These are phyloP conservation scores for Poeciliopsis occidentalis DNA, from an alignment of 2,113 vertebrate species.

Conservation along the genomic window DNA sequence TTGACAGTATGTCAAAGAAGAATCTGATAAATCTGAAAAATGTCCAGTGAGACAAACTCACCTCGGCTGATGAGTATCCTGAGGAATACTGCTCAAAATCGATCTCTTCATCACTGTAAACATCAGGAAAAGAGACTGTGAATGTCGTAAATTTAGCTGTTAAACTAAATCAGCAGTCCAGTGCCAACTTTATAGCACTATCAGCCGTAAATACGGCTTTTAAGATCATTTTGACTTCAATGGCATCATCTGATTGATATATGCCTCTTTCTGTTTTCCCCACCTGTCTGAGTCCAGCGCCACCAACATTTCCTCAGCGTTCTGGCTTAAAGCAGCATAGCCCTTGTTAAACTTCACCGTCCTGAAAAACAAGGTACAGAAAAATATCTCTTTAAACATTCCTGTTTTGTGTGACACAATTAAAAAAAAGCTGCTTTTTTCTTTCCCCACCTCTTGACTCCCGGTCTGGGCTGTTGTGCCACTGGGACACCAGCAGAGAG, in stretches of 20 bases:
- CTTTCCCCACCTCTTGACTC: constrained; percentile 85
- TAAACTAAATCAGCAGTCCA: no score
- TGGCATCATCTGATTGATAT: no score
- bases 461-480: constrained; percentile 75
- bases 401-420: neutral
- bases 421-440: neutral
- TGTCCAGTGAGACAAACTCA: constrained; percentile 69
- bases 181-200: no score
- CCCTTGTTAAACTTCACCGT: constrained; percentile 93
- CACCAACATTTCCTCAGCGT: constrained; percentile 87
- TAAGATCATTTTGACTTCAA: no score
- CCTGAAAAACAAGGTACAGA: constrained; percentile 45
- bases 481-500: constrained; percentile 78
- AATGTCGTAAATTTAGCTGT: no score
- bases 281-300: constrained; percentile 94
- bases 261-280: constrained; percentile 13
- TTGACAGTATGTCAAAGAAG: neutral
- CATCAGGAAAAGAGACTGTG: no score
- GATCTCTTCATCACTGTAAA: no score
- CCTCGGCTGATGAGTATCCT: constrained; percentile 97
- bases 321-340: constrained; percentile 90
- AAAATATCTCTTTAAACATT: neutral
- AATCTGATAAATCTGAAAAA: constrained; percentile 12
- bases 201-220: no score
- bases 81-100: constrained; percentile 94